Conservation (phyloP, 2,797 vertebrate species). For the Ctenopoma kingsleyae region DNA sequence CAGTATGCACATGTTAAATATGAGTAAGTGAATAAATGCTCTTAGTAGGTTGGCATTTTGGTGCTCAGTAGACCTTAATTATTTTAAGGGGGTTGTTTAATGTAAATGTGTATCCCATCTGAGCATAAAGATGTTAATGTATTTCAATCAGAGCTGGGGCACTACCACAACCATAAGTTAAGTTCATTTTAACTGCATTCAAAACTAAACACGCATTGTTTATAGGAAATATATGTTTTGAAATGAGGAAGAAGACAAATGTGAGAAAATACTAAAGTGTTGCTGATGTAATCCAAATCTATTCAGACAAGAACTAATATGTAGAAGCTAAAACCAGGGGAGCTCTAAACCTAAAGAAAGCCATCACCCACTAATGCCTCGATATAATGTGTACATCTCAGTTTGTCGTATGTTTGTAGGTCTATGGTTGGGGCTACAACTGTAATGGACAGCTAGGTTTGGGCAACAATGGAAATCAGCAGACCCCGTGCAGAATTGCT, state of each 20-base stretch:
- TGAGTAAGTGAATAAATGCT: not conserved
- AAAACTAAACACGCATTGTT: not conserved
- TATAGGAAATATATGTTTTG: not conserved
- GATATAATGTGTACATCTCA: not conserved
- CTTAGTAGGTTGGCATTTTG: not conserved
- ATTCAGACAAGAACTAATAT: not conserved
- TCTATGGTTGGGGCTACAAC: slow-evolving; percentile 99
- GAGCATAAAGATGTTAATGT: not conserved
- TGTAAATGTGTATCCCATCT: not conserved
- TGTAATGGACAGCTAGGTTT: slow-evolving; percentile 97
- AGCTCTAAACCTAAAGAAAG: not conserved
- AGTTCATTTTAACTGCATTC: too few species aligned
- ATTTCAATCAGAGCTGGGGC: too few species aligned
- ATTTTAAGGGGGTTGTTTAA: not conserved
- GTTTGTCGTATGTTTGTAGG: slow-evolving; percentile 75
- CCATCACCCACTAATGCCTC: not conserved
- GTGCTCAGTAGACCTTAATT: not conserved
- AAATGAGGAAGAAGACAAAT: not conserved
- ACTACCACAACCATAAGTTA: too few species aligned
- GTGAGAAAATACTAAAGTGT: not conserved
- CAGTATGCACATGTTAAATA: slow-evolving; percentile 15
- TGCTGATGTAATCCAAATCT: not conserved
- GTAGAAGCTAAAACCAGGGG: not conserved
- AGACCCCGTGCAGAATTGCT: slow-evolving; percentile 94
- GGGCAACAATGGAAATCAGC: slow-evolving; percentile 96